Evolutionary conservation across 2,797 vertebrate genomes (phyloP).

Genomic region (Argya squamiceps): DNA sequence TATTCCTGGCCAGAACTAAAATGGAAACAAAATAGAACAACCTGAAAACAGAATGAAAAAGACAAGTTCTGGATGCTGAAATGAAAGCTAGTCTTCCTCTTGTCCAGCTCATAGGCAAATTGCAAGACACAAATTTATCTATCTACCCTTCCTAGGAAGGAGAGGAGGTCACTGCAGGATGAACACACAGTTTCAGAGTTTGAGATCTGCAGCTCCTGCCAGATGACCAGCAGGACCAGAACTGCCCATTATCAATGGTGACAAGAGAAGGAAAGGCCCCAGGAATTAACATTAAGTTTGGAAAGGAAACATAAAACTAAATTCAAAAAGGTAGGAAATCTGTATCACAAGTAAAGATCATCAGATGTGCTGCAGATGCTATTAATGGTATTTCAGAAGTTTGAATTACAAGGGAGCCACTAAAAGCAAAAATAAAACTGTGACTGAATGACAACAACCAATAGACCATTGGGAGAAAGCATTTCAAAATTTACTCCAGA

Average conservation of each 20-base stretch:
- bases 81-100: background rate
- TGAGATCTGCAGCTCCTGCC: background rate
- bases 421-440: background rate
- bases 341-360: background rate
- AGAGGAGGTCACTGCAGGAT: background rate
- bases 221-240: background rate
- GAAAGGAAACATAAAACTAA: background rate
- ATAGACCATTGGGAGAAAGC: fast-evolving
- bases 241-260: background rate
- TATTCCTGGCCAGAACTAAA: slow-evolving; percentile 93
- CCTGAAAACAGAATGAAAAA: background rate
- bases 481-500: background rate
- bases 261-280: background rate
- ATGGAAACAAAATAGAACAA: slow-evolving; percentile 55
- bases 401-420: background rate
- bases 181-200: background rate
- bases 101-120: background rate
- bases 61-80: background rate
- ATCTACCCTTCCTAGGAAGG: background rate
- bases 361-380: background rate
- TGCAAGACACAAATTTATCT: background rate
- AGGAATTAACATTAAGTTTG: background rate
- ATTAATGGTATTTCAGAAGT: background rate
- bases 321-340: background rate
- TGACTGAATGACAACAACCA: background rate